Evolutionary conservation across 2,797 vertebrate genomes (phyloP).

Genomic region (Chromobotia macracanthus): DNA sequence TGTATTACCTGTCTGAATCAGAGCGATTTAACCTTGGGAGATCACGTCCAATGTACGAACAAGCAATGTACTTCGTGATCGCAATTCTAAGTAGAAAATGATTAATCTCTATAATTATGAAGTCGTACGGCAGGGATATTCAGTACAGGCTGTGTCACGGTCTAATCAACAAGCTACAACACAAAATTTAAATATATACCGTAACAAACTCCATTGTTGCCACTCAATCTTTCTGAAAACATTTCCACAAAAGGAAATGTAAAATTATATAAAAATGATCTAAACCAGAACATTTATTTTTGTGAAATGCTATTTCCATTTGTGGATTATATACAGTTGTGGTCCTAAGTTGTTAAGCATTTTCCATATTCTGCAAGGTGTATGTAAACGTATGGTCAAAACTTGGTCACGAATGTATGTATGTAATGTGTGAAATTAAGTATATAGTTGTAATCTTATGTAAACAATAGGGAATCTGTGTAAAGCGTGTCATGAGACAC

Average conservation of each 20-base stretch:
- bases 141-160: not conserved
- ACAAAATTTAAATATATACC: constrained; percentile 1
- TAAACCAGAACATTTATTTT: not conserved
- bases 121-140: not conserved
- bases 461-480: too few relatives aligned
- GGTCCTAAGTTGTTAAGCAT: too few relatives aligned
- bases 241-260: not conserved
- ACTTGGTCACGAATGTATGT: too few relatives aligned
- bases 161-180: constrained; percentile 4
- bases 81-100: not conserved
- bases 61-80: constrained; percentile 1
- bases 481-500: too few relatives aligned
- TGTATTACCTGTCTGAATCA: not conserved
- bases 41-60: not conserved
- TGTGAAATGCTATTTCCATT: too few relatives aligned
- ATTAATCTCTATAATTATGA: constrained; percentile 19
- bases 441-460: too few relatives aligned
- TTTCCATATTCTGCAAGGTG: too few relatives aligned
- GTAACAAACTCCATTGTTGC: not conserved
- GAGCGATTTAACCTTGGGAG: constrained; percentile 13
- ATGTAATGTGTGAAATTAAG: too few relatives aligned
- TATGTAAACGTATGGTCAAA: too few relatives aligned
- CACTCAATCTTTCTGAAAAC: not conserved
- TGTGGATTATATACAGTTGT: too few relatives aligned
- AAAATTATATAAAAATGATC: not conserved